These are phyloP conservation scores for Trochalopteron elliotii DNA, from an alignment of 2,113 vertebrate genomes.

Conservation along the genomic window DNA sequence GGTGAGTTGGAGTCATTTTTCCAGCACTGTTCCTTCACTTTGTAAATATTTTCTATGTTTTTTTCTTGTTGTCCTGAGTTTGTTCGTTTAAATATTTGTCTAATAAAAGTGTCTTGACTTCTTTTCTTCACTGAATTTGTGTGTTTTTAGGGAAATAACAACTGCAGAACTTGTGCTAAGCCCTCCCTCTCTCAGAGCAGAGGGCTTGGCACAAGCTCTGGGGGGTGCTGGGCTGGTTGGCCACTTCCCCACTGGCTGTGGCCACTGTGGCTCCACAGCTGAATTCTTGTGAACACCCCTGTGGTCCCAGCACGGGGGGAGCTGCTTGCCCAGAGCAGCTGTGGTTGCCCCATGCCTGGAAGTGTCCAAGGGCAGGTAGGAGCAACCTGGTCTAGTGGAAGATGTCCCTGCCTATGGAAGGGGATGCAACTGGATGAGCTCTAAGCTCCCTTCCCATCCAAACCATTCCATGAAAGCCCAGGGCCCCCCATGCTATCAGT, in stretches of 20 bases:
- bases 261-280: neutral
- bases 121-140: neutral
- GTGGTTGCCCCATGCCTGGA: neutral
- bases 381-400: neutral
- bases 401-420: neutral
- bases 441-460: neutral
- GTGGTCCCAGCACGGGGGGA: neutral
- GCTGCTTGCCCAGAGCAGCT: neutral
- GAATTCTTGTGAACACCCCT: neutral
- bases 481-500: neutral
- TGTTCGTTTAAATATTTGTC: neutral
- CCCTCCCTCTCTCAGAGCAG: neutral
- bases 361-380: neutral
- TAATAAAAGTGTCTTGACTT: neutral
- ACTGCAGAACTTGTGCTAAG: neutral
- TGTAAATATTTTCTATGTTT: constrained; percentile 48
- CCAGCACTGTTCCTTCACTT: neutral
- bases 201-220: neutral
- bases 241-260: neutral
- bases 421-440: neutral
- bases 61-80: neutral
- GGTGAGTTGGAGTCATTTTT: neutral
- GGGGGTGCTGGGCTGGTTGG: neutral
- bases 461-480: neutral
- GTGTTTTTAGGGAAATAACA: neutral